Base-by-base conservation (phyloP, 2,797 vertebrate species). In the Aulostomus chinensis region DNA sequence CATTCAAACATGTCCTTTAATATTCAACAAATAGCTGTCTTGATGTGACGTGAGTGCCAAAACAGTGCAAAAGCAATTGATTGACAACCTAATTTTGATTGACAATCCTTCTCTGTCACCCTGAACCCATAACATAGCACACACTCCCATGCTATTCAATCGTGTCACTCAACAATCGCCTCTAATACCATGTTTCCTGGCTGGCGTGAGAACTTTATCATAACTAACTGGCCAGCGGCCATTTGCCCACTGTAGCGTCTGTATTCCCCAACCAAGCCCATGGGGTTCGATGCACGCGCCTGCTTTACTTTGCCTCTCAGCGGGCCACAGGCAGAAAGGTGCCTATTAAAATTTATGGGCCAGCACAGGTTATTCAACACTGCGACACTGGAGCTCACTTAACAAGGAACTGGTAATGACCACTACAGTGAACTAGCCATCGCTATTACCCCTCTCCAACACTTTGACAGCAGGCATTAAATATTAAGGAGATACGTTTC, bases 281-380 rank as follows among this genome's bases (percentile, higher is more conserved):
- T 7, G 38, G 43, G 53, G 28, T 68, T 67, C 46, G 60, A 47
- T 10, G 52, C 29, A 40, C 7, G 25, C 38, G 55, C 49, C 33
- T 21, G 3, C 59, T 45, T n/a, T n/a, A n/a, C n/a, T 33, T 46
- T 32, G 9, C 54, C 58, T 69, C 51, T 68, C 63, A 52, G 54
- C 38, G 59, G 57, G 64, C 70, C 52, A 58, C 50, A 49, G 66
- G 57, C 73, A 73, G 54, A 78, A 78, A 86, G 76, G 52, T 76
- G 70, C 73, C 84, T 71, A 82, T 90, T 87, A 86, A 88, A 89
- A 84, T 77, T 60, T 86, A 88, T 84, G 82, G 81, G 53, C 69
- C 70, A 17, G 25, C 25, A 48, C 68, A 66, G 55, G 69, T 79
- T 79, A 80, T 67, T 79, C 60, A 70, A 63, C 67, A 54, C 56